A percentile compares a stretch with the other conserved stretches of the same genome.
These are phyloP conservation scores for Chorisops tibialis DNA, from an alignment of 2,888 invertebrate species.

Conservation along the genomic window DNA sequence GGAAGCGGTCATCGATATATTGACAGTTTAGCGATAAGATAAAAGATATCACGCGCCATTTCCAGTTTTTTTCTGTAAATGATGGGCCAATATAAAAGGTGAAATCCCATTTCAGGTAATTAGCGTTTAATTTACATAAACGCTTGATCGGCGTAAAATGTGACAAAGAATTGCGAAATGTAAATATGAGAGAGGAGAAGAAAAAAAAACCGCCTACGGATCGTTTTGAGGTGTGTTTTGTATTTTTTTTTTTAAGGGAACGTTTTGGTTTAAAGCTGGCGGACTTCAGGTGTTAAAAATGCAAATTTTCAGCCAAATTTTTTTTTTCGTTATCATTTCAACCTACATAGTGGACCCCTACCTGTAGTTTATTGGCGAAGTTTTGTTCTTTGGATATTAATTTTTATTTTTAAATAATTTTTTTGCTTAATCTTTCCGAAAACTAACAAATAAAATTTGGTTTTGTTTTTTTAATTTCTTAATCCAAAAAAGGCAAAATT, in stretches of 20 bases:
- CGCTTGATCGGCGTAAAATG: conserved; percentile 22
- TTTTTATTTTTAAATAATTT: conserved; percentile 4
- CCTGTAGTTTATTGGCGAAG: conserved; percentile 16
- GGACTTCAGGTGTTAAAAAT: conserved; percentile 23
- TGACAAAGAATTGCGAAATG: conserved; percentile 7
- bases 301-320: conserved; percentile 23
- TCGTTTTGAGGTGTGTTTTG: neutral
- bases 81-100: conserved; percentile 2
- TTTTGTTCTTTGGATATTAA: conserved; percentile 10
- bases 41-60: neutral
- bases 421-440: neutral
- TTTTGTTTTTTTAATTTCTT: too few species aligned
- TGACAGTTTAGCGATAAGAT: conserved; percentile 12
- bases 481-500: too few species aligned
- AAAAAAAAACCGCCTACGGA: conserved; percentile 19
- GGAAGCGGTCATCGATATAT: conserved; percentile 17
- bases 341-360: conserved; percentile 13
- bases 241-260: neutral
- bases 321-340: neutral
- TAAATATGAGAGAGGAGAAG: neutral
- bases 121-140: conserved; percentile 26
- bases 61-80: neutral
- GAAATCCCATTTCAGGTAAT: conserved; percentile 9
- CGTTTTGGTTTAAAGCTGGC: neutral
- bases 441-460: conserved; percentile 1